Evolutionary conservation across 2,888 invertebrate species (phyloP), one percentile per base, ranked within the genome.

Genomic region (Spatulosminthurus flaviceps): DNA sequence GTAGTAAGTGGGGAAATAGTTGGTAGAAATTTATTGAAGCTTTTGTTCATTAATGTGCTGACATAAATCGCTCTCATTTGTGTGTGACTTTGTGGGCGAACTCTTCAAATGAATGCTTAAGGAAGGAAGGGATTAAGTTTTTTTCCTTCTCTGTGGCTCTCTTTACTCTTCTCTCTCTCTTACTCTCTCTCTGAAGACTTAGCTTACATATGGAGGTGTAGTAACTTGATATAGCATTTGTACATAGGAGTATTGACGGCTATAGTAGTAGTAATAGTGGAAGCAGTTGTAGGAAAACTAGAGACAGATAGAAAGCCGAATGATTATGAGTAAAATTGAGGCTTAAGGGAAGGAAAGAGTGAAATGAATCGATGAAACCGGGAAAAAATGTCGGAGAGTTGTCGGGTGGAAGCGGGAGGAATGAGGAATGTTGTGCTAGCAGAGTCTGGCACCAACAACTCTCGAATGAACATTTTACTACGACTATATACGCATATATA

Each of bases 251-350:
- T 41, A 41, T 7, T 41, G 41, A 9, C 13, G n/a, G 51, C 16
- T 51, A 19, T 51, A 19, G 51, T 51, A 51, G 51, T 51, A 51
- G 51, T 26, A 60, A n/a, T 29, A 60, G 29, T 51, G 28, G 26
- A 26, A 74, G 21, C 28, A 74, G 28, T 43, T 16, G 73, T 72
- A 26, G 64, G 26, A 72, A n/a, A 67, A 43, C 64, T 21, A 60
- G 77, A 78, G 71, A 42, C 77, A 66, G 72, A 79, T 73, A 78
- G 71, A 74, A 77, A 76, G 81, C 51, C 77, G 79, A 79, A 81
- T 75, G 64, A 64, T 75, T 75, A 75, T 64, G 66, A 81, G 82
- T 81, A 82, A 81, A 79, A 81, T 79, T 81, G 78, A 80, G 80
- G 41, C 24, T 74, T 51, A 42, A 41, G 51, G 79, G 81, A 43